These are phyloP conservation scores for Ericerus pela DNA, from an alignment of 1,140 invertebrate genomes.

Conservation along the genomic window DNA sequence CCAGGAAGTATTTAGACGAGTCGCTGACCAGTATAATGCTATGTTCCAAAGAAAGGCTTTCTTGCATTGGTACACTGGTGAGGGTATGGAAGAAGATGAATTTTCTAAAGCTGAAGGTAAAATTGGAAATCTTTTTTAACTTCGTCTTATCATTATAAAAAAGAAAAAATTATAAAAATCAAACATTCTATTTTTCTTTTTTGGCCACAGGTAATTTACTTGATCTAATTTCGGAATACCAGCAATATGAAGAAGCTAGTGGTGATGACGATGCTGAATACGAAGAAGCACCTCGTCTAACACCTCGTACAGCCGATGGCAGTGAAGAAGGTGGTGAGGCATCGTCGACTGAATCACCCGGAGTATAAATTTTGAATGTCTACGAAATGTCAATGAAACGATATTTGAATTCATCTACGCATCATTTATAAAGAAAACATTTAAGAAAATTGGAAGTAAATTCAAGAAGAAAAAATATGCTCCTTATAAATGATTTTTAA, in stretches of 20 bases:
- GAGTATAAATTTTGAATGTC: too few species aligned
- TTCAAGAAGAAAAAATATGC: too few species aligned
- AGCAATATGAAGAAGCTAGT: constrained; percentile 70
- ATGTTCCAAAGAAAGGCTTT: constrained; percentile 72
- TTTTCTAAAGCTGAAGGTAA: constrained; percentile 65
- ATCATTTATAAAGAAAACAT: too few species aligned
- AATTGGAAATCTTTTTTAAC: constrained; percentile 43
- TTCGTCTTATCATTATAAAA: too few species aligned
- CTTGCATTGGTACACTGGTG: constrained; percentile 57
- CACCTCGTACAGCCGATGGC: background rate
- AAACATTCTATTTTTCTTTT: background rate
- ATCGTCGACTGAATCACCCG: background rate
- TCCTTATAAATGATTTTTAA: too few species aligned
- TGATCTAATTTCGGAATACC: constrained; percentile 73
- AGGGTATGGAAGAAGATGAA: constrained; percentile 75
- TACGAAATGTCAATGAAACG: too few species aligned
- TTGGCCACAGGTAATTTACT: background rate
- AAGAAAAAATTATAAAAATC: background rate
- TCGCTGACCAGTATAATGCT: constrained; percentile 47
- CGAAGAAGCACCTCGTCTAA: constrained; percentile 25
- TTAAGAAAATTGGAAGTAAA: too few species aligned
- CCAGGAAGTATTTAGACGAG: constrained; percentile 51
- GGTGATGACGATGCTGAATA: constrained; percentile 46
- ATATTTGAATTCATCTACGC: too few species aligned
- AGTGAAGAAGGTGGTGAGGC: background rate